Percentiles rank a stretch among this genome's conserved stretches.
Conservation (phyloP, 2,113 vertebrate genomes). For the Poeciliopsis turrubarensis region DNA sequence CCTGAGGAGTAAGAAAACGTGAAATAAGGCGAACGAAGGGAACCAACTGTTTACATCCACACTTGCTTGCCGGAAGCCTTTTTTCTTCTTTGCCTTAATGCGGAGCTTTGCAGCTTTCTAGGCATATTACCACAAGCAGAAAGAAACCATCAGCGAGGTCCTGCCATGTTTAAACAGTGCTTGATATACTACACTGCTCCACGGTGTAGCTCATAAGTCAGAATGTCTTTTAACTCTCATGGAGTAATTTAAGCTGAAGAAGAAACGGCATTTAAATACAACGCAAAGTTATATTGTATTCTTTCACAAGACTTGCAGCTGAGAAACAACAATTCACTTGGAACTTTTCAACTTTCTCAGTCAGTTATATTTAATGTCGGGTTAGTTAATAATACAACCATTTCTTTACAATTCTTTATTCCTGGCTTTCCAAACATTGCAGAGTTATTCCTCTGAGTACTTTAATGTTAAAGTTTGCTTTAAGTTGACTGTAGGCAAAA, state of each 20-base stretch:
- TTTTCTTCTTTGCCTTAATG: neutral
- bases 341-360: neutral
- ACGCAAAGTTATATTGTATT: neutral
- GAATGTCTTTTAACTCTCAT: no score
- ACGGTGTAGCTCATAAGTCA: neutral
- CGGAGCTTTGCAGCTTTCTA: neutral
- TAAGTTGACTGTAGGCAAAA: no score
- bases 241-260: neutral
- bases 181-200: neutral
- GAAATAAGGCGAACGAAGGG: slow-evolving; percentile 27
- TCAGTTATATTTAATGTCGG: neutral
- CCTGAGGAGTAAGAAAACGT: slow-evolving; percentile 28
- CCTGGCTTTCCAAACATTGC: no score
- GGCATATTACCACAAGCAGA: neutral
- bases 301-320: neutral
- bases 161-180: neutral
- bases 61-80: neutral
- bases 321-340: neutral
- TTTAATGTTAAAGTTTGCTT: no score
- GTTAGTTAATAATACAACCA: no score
- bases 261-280: neutral
- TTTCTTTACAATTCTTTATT: no score
- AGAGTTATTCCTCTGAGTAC: no score
- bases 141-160: neutral
- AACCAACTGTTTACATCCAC: slow-evolving; percentile 13